Evolutionary conservation across 2,888 invertebrate species (phyloP).

Genomic region (Liposcelis brunnea): DNA sequence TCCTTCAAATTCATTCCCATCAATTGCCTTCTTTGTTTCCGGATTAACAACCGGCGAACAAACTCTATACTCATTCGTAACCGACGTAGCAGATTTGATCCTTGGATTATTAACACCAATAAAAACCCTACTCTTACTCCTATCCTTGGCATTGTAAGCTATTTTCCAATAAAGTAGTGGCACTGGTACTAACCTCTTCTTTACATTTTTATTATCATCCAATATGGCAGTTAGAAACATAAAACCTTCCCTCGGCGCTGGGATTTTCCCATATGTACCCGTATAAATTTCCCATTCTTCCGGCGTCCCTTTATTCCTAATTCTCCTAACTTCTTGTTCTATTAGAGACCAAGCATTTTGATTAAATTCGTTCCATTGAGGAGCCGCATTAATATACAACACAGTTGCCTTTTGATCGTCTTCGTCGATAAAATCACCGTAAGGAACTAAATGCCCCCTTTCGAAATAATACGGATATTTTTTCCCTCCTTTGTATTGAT

Average conservation of each 20-base stretch:
- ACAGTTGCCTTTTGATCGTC: slow-evolving; percentile 5
- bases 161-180: slow-evolving; percentile 2
- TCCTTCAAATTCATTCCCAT: slow-evolving; percentile 1
- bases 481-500: not conserved
- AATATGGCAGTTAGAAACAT: not conserved
- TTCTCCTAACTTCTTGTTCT: not conserved
- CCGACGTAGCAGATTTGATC: not conserved
- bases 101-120: slow-evolving; percentile 1
- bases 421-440: not conserved
- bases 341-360: not conserved
- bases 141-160: slow-evolving; percentile 1
- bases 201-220: not conserved
- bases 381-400: not conserved
- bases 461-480: slow-evolving; percentile 5
- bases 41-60: not conserved
- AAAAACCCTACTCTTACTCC: not conserved
- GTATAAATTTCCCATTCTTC: slow-evolving; percentile 7
- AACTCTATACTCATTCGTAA: not conserved
- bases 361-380: slow-evolving; percentile 2
- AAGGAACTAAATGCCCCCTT: slow-evolving; percentile 4
- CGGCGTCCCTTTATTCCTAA: not conserved
- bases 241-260: not conserved
- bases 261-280: not conserved
- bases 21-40: not conserved
- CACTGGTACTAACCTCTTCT: not conserved